These are phyloP conservation scores for Grallaria varia DNA, from an alignment of 2,113 vertebrate species.

Conservation along the genomic window DNA sequence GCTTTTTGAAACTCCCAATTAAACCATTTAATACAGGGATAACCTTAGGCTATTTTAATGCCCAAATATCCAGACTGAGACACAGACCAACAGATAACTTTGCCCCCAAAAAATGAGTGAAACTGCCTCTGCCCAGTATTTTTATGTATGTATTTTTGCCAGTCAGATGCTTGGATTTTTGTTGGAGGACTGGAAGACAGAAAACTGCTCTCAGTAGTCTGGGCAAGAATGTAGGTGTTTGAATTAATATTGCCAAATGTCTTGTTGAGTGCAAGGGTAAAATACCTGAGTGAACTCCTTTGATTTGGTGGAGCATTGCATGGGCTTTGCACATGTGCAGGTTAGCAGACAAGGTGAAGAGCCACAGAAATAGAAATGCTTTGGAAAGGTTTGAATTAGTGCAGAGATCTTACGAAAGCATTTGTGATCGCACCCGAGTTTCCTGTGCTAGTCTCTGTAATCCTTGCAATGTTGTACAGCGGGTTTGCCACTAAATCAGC, in stretches of 20 bases:
- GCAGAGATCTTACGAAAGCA: not conserved
- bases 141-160: not conserved
- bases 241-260: not conserved
- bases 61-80: not conserved
- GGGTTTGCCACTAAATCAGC: not conserved
- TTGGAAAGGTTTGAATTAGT: not conserved
- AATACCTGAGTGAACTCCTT: not conserved
- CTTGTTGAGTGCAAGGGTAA: not conserved
- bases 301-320: not conserved
- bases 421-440: not conserved
- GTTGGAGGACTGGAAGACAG: not conserved
- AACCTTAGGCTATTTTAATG: not conserved
- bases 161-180: not conserved
- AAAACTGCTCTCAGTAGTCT: not conserved
- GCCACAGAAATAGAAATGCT: not conserved
- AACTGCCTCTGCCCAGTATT: not conserved
- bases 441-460: not conserved
- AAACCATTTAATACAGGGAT: not conserved
- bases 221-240: fast-evolving
- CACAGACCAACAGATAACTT: not conserved
- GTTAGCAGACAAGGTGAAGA: not conserved
- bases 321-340: fast-evolving
- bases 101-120: not conserved
- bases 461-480: fast-evolving
- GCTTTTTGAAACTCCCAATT: not conserved